Conservation (phyloP, 2,797 vertebrate species). For the Strix occidentalis region DNA sequence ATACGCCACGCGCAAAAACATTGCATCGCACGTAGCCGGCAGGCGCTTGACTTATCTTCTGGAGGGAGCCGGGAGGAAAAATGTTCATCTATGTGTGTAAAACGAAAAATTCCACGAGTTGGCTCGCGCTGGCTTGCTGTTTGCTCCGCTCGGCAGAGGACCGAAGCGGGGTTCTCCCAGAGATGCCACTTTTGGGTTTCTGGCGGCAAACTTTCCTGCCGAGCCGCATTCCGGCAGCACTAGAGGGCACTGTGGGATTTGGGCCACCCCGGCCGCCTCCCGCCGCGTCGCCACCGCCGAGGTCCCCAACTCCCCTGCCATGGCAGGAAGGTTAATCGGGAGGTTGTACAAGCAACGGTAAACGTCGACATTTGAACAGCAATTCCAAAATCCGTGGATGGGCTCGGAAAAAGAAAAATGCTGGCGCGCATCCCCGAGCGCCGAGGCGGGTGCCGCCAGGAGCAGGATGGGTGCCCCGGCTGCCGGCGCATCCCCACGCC, state of each 20-base stretch:
- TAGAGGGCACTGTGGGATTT: slow-evolving; percentile 93
- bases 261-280: slow-evolving; percentile 64
- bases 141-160: neutral
- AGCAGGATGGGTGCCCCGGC: neutral
- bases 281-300: slow-evolving; percentile 3
- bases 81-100: neutral
- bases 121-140: neutral
- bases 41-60: neutral
- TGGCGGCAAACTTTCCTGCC: slow-evolving; percentile 21
- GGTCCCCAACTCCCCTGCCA: slow-evolving; percentile 72
- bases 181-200: neutral
- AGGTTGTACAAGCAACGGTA: neutral
- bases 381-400: neutral
- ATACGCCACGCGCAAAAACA: neutral
- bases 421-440: neutral
- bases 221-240: slow-evolving; percentile 73
- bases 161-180: neutral
- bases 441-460: neutral
- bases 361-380: neutral
- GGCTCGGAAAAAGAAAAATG: neutral
- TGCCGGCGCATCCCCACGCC: too few species aligned
- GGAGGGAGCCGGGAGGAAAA: neutral
- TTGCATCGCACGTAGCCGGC: neutral
- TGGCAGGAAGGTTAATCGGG: neutral
- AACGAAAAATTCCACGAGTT: neutral